phyloP scores from a whole-genome alignment of 2,888 invertebrate species.

The Parnassius apollo region DNA sequence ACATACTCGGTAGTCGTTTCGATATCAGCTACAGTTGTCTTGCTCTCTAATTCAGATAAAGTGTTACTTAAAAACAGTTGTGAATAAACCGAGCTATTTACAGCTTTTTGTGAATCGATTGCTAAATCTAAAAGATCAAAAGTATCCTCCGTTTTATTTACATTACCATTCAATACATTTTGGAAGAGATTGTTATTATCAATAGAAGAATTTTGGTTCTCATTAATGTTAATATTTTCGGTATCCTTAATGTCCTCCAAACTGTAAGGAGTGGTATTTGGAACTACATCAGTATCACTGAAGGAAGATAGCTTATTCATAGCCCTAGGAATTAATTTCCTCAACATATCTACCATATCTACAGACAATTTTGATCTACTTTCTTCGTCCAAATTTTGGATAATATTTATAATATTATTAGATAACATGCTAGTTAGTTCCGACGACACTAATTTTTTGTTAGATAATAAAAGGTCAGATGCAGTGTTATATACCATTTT shows the following conservation, averaged over 20 bases:
- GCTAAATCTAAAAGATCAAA: slow-evolving; percentile 37
- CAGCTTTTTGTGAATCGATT: slow-evolving; percentile 45
- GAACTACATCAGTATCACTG: slow-evolving; percentile 55
- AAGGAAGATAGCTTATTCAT: slow-evolving; percentile 58
- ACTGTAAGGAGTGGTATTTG: slow-evolving; percentile 74
- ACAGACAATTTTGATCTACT: slow-evolving; percentile 73
- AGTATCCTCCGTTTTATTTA: slow-evolving; percentile 58
- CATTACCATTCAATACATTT: slow-evolving; percentile 54
- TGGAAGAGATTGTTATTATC: slow-evolving; percentile 54
- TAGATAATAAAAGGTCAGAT: slow-evolving; percentile 73
- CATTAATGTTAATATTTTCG: slow-evolving; percentile 56
- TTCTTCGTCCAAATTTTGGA: slow-evolving; percentile 69
- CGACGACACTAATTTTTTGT: slow-evolving; percentile 72
- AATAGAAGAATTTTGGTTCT: slow-evolving; percentile 35
- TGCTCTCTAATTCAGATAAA: slow-evolving; percentile 37
- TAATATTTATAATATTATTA: slow-evolving; percentile 71
- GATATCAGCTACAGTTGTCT: slow-evolving; percentile 23
- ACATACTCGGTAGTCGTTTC: slow-evolving; percentile 4
- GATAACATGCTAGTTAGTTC: slow-evolving; percentile 80
- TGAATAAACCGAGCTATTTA: slow-evolving; percentile 56
- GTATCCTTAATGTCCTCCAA: slow-evolving; percentile 75
- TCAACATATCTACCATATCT: slow-evolving; percentile 76
- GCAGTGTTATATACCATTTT: slow-evolving; percentile 76
- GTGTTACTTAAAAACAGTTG: slow-evolving; percentile 40
- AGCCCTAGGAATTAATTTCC: slow-evolving; percentile 74